Percentiles rank a stretch among this genome's conserved stretches.
Evolutionary conservation across 2,113 vertebrate genomes (phyloP).

Genomic region (Pelobates fuscus): DNA sequence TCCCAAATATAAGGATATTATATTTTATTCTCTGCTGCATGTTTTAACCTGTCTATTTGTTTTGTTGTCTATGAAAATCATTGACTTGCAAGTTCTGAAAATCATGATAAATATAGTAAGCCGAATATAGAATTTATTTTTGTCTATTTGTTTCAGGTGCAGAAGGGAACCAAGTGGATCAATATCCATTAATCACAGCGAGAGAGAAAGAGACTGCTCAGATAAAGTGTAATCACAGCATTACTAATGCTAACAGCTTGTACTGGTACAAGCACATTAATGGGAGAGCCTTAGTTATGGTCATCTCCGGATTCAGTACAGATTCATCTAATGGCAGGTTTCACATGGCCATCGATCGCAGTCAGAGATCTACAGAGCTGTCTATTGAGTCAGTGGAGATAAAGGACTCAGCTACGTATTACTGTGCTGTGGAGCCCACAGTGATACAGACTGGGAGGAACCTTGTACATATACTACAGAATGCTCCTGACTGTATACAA

Average conservation of each 20-base stretch:
- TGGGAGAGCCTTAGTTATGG: neutral
- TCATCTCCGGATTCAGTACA: neutral
- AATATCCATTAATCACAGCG: neutral
- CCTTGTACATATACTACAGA: neutral
- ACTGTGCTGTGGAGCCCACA: slow-evolving; percentile 41
- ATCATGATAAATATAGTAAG: neutral
- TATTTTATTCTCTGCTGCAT: no score
- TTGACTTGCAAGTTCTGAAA: no score
- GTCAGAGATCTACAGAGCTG: neutral
- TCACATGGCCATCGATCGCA: neutral
- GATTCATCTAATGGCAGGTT: neutral
- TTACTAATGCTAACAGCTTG: neutral
- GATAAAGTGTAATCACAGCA: neutral
- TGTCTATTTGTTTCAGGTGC: neutral
- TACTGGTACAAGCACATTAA: neutral
- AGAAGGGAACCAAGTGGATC: neutral
- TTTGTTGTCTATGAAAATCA: no score
- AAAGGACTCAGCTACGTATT: slow-evolving; percentile 39
- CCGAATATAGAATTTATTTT: neutral
- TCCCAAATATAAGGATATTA: neutral
- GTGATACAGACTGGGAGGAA: neutral
- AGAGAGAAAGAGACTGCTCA: neutral
- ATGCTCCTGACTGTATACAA: neutral
- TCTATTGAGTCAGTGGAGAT: neutral
- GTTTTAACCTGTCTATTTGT: no score